Percentiles rank a stretch among this genome's conserved stretches.
phyloP scores from a whole-genome alignment of 2,113 vertebrate species.

The Centropus unirufus region DNA sequence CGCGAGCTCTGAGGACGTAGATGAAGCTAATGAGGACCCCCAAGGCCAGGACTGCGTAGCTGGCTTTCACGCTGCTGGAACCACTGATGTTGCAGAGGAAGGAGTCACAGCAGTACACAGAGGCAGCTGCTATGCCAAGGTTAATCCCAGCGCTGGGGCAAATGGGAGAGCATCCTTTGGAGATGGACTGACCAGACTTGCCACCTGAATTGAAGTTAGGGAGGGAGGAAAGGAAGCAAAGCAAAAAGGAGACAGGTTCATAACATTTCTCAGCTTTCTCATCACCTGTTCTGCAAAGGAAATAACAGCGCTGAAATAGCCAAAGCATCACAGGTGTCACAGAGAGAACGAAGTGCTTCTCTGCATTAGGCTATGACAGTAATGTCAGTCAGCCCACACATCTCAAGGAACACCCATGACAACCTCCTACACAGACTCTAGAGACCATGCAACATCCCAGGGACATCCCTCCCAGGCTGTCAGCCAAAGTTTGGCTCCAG shows the following conservation, averaged over 20 bases:
- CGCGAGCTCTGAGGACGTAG: slow-evolving; percentile 1
- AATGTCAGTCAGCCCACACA: not conserved
- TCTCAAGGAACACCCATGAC: not conserved
- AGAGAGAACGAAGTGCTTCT: not conserved
- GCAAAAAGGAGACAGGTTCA: not conserved
- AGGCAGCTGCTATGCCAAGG: slow-evolving; percentile 48
- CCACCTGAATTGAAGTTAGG: not conserved
- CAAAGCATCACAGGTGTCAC: accelerated
- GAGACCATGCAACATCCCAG: not conserved
- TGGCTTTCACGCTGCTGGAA: not conserved
- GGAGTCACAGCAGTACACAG: slow-evolving; percentile 58
- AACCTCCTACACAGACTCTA: not conserved
- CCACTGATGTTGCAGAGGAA: slow-evolving; percentile 66
- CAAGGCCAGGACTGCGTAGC: not conserved
- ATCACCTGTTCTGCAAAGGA: not conserved
- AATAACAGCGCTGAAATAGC: not conserved
- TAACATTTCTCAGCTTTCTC: not conserved
- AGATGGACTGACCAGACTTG: slow-evolving; percentile 66
- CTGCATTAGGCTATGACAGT: not conserved
- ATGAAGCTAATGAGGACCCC: slow-evolving; percentile 21
- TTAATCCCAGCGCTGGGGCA: slow-evolving; percentile 56
- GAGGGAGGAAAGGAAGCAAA: not conserved
- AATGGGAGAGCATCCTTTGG: slow-evolving; percentile 63
- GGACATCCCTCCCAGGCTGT: not conserved
- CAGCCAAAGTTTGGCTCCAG: accelerated